Evolutionary conservation across 92 coral and sea anemone species (phyloP).

Genomic region (Palythoa heliodiscus): DNA sequence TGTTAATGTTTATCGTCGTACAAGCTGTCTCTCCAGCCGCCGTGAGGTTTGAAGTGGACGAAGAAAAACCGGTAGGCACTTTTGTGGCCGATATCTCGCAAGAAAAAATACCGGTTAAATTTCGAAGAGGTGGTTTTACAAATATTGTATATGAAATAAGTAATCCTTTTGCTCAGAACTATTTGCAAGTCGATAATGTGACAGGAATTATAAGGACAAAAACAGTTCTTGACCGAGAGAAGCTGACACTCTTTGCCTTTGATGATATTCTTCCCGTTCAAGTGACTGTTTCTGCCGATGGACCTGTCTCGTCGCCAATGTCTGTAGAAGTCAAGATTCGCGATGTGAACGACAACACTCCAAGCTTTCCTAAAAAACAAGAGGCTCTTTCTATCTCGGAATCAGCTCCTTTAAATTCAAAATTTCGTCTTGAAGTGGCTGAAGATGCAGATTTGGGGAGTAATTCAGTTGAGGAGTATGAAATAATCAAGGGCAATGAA

Average conservation of each 20-base stretch:
- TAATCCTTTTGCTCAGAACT: slow-evolving; percentile 44
- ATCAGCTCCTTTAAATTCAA: slow-evolving; percentile 75
- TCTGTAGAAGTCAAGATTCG: slow-evolving; percentile 67
- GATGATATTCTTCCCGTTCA: slow-evolving; percentile 67
- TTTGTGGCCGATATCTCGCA: slow-evolving; percentile 78
- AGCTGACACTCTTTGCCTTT: slow-evolving; percentile 46
- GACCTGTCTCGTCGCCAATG: slow-evolving; percentile 41
- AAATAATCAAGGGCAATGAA: slow-evolving; percentile 74
- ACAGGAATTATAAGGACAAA: slow-evolving; percentile 71
- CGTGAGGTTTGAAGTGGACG: slow-evolving; percentile 59
- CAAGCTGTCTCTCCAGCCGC: neutral
- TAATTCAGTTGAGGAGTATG: slow-evolving; percentile 71
- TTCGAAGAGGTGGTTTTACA: slow-evolving; percentile 50
- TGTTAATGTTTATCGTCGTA: slow-evolving; percentile 12
- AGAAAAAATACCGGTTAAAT: slow-evolving; percentile 40
- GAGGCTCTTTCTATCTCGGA: slow-evolving; percentile 67
- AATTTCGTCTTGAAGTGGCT: slow-evolving; percentile 64
- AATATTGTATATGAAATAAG: slow-evolving; percentile 61
- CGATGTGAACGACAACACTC: slow-evolving; percentile 81
- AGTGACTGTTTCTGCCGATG: slow-evolving; percentile 56
- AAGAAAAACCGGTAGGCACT: slow-evolving; percentile 64
- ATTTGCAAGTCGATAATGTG: slow-evolving; percentile 49
- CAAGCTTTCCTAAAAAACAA: slow-evolving; percentile 57
- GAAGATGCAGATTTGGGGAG: slow-evolving; percentile 76
- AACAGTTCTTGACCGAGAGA: slow-evolving; percentile 66